Base-by-base conservation (phyloP, 1,140 invertebrate genomes). In the Planococcus citri region DNA sequence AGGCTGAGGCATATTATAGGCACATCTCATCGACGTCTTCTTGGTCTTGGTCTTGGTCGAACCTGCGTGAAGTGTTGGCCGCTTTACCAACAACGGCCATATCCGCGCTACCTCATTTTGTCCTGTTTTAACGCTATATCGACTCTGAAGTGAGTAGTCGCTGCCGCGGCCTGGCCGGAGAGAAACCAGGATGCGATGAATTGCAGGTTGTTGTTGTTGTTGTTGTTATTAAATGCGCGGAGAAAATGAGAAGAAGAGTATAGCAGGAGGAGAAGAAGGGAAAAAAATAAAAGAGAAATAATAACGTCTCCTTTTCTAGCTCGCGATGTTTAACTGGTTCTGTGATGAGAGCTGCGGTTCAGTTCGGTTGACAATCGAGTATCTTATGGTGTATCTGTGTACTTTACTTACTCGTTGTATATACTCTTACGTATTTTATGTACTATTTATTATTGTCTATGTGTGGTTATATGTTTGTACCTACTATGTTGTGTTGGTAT, bases 61-160 rank as follows among this genome's bases (percentile, higher is more conserved):
- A 51, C 2, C 41, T 20, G 3, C 41, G 33, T 37, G 12, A 51
- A 51, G 41, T 51, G 41, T 51, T 51, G 17, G 17, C 41, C 17
- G 41, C 41, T 51, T 51, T 51, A 51, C 41, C 41, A 51, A 51
- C 41, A 51, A 51, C 41, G 41, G 41, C 41, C 60, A 27, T 64
- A 64, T 27, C 60, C 60, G 60, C 60, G 60, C 25, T 64, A 25
- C 60, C 25, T 64, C 60, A 25, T 64, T 27, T 64, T 64, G 22
- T 64, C 25, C 60, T 64, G 8, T 51, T 51, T 51, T 2, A 37
- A 37, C 6, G 14, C 33, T 37, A 37, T 37, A 37, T 37, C 33
- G 6, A 37, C n/a, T n/a, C n/a, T n/a, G n/a, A n/a, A n/a, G n/a
- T n/a, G n/a, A n/a, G n/a, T n/a, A n/a, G 29, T 6, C 29, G 29